Percentiles rank a stretch among this genome's conserved stretches.
phyloP scores from a whole-genome alignment of 2,113 vertebrate species.

The Myiozetetes cayanensis region DNA sequence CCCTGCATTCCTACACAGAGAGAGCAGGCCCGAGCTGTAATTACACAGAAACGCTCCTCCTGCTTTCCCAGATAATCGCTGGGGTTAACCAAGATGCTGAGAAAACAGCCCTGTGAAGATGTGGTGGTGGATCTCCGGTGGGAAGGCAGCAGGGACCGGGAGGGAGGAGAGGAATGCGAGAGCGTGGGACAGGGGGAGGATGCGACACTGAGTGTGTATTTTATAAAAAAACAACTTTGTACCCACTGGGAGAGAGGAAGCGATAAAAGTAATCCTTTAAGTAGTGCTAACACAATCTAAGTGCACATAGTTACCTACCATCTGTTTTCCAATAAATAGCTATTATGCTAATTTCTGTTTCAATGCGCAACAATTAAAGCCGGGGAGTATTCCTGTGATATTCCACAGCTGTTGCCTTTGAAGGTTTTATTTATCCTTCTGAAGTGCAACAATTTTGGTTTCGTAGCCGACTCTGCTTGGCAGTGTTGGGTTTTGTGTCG shows the following conservation, averaged over 20 bases:
- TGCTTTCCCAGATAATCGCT: not conserved
- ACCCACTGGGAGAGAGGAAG: not conserved
- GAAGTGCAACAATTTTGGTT: constrained; percentile 45
- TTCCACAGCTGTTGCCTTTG: constrained; percentile 55
- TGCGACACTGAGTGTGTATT: not conserved
- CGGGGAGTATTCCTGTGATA: not conserved
- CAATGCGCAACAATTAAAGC: constrained; percentile 25
- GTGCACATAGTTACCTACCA: constrained; percentile 38
- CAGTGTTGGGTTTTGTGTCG: constrained; percentile 7
- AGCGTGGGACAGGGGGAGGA: not conserved
- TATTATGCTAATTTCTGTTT: constrained; percentile 51
- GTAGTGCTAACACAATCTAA: not conserved
- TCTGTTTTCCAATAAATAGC: constrained; percentile 53
- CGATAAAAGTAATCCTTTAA: not conserved
- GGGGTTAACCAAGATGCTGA: not conserved
- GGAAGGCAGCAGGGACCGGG: rapidly evolving
- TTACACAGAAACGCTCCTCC: not conserved
- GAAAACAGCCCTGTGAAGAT: not conserved
- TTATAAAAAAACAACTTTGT: not conserved
- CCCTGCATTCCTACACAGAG: not conserved
- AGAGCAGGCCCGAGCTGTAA: not conserved
- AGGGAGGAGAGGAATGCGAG: not conserved
- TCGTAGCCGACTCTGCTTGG: constrained; percentile 8
- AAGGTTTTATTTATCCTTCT: constrained; percentile 55
- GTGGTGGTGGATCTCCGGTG: not conserved